Base-by-base conservation (phyloP, 2,797 vertebrate species). In the Periparus ater region DNA sequence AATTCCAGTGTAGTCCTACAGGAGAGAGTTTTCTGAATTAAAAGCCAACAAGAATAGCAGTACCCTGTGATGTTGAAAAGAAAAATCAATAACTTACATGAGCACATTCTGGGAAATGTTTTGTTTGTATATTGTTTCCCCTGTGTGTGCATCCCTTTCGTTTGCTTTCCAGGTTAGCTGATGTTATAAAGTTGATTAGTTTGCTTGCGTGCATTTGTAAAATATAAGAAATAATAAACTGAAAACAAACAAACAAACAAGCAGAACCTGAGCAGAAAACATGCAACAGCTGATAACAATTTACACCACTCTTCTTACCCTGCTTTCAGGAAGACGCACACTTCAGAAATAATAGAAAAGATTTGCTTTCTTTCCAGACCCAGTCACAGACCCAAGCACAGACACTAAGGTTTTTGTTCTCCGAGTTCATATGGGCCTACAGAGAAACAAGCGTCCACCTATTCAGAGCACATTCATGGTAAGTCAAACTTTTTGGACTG, bases 161-260 rank as follows among this genome's bases (percentile, higher is more conserved):
- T 91, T 94, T 90, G 67, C 48, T 81, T 88, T 93, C 71, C 60
- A 88, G 54, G 36, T 91, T 91, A 57, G 42, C 26, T 80, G 40
- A 57, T 91, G 12, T 66, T 80, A 42, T 30, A 54, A 27, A 67
- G 38, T 42, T 67, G 54, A 92, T 87, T 65, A 20, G 20, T 61
- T 71, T 88, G 20, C 36, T 84, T 85, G 45, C 27, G 82, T 74
- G 36, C 15, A 65, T 80, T 78, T 74, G 23, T 60, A 17, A 12
- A 84, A 72, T 40, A 86, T 76, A 62, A 93, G 73, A 91, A 91
- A 80, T 30, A 67, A 92, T 63, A 83, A 61, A 76, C 25, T 71
- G 40, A 76, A 94, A 90, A 32, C 25, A 90, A 53, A 27, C 11
- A 73, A 63, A 40, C 13, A 78, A 70, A 40, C n/a, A 66, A 62